Percentiles rank a stretch among this genome's conserved stretches.
phyloP scores from a whole-genome alignment of 2,797 vertebrate genomes.

The Sebastes taczanowskii region DNA sequence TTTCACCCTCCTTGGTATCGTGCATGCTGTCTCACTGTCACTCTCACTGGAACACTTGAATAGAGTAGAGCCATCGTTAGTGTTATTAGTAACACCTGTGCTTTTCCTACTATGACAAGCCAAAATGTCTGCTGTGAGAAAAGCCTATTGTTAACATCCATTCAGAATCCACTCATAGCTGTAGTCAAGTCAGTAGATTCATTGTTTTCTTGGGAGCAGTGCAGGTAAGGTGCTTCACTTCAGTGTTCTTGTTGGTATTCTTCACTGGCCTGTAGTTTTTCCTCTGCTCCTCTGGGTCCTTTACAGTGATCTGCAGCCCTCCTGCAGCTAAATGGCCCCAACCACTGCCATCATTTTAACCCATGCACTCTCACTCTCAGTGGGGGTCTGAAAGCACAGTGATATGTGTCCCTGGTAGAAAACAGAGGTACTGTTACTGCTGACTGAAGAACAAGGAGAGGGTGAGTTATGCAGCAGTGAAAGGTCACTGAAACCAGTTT shows the following conservation, averaged over 20 bases:
- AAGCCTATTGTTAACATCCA: too few species aligned
- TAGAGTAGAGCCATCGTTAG: too few species aligned
- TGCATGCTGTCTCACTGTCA: too few species aligned
- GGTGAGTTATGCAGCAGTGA: not conserved
- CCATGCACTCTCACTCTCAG: too few species aligned
- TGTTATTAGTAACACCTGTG: too few species aligned
- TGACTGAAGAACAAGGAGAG: not conserved
- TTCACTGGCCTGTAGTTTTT: not conserved
- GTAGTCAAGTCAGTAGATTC: not conserved
- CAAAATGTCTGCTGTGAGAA: fast-evolving
- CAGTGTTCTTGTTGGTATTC: not conserved
- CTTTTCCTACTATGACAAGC: too few species aligned
- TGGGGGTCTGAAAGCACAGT: too few species aligned
- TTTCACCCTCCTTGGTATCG: too few species aligned
- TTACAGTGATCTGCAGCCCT: not conserved
- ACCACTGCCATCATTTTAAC: not conserved
- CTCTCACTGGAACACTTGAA: too few species aligned
- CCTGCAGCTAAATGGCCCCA: not conserved
- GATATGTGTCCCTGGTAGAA: not conserved
- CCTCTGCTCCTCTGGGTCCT: not conserved
- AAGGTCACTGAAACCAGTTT: not conserved
- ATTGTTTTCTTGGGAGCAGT: not conserved
- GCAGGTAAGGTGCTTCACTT: not conserved
- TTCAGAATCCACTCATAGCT: not conserved
- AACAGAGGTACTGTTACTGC: not conserved